phyloP scores from a whole-genome alignment of 2,888 invertebrate genomes.

The Ryuthela nishihirai region DNA sequence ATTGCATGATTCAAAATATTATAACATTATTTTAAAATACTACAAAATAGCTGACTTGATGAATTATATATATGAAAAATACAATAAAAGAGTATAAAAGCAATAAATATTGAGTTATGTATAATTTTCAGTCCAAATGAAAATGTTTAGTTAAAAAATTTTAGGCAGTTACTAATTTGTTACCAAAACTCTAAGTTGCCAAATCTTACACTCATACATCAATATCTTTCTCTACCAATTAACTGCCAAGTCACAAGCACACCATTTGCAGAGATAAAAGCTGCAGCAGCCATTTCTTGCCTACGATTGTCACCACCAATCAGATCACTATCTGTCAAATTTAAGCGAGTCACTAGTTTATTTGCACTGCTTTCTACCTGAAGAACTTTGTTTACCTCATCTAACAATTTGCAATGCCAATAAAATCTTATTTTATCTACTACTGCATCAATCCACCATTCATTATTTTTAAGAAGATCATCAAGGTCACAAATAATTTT shows the following conservation, averaged over 20 bases:
- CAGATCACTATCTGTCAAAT: slow-evolving; percentile 38
- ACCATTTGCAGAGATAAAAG: slow-evolving; percentile 18
- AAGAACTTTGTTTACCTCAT: slow-evolving; percentile 9
- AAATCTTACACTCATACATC: too few relatives aligned
- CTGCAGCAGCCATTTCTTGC: slow-evolving; percentile 36
- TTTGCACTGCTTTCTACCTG: neutral
- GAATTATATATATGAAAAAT: too few relatives aligned
- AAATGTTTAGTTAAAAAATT: too few relatives aligned
- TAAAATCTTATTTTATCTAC: slow-evolving; percentile 9
- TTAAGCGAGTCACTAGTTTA: slow-evolving; percentile 12
- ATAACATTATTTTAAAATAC: too few relatives aligned
- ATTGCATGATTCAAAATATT: too few relatives aligned
- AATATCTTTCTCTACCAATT: slow-evolving; percentile 21
- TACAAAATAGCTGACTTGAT: too few relatives aligned
- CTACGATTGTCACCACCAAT: slow-evolving; percentile 31
- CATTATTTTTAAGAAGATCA: slow-evolving; percentile 1
- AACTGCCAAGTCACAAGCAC: slow-evolving; percentile 35
- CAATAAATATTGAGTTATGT: too few relatives aligned
- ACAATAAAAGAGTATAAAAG: too few relatives aligned
- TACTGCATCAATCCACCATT: slow-evolving; percentile 8
- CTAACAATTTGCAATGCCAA: slow-evolving; percentile 9
- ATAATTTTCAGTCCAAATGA: too few relatives aligned
- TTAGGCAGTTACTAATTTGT: too few relatives aligned
- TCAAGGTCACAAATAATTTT: slow-evolving; percentile 8
- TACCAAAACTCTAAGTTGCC: too few relatives aligned